These are phyloP conservation scores for Leptopilina syphax DNA, from an alignment of 2,888 invertebrate species.

Conservation along the genomic window DNA sequence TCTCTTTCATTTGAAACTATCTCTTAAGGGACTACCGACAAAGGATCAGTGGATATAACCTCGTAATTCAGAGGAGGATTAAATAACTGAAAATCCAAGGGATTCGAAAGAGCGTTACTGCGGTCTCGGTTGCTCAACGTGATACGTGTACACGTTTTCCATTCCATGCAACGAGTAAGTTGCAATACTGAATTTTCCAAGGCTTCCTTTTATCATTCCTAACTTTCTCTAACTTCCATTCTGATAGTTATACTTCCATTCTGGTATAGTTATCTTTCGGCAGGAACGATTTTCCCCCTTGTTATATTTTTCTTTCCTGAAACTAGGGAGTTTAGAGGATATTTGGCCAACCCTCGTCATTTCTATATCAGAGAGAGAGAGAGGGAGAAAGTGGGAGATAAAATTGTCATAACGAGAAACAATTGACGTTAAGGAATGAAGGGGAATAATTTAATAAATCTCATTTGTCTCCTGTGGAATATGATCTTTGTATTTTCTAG, in stretches of 20 bases:
- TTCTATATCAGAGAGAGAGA: not conserved
- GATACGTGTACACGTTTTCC: constrained; percentile 26
- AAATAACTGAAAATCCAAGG: constrained; percentile 55
- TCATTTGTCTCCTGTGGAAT: constrained; percentile 32
- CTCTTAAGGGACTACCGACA: constrained; percentile 4
- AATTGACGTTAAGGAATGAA: constrained; percentile 48
- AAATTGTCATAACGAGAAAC: constrained; percentile 42
- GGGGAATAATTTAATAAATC: constrained; percentile 60
- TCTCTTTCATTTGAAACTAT: not conserved
- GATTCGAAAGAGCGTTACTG: constrained; percentile 45
- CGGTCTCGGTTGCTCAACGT: not conserved
- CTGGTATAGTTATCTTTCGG: constrained; percentile 20
- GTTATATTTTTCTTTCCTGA: constrained; percentile 9
- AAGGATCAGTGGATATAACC: constrained; percentile 24
- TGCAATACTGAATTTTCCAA: constrained; percentile 13
- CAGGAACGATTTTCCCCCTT: constrained; percentile 5
- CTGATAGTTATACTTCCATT: not conserved
- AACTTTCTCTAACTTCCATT: constrained; percentile 31
- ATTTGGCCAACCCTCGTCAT: constrained; percentile 4
- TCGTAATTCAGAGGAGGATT: constrained; percentile 52
- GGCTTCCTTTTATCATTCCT: constrained; percentile 39
- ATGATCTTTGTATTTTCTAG: constrained; percentile 43
- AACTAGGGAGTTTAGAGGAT: not conserved
- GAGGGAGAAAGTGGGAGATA: not conserved
- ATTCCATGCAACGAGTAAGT: not conserved